Base-by-base conservation (phyloP, 2,113 vertebrate genomes). In the Xiphorhynchus elegans region DNA sequence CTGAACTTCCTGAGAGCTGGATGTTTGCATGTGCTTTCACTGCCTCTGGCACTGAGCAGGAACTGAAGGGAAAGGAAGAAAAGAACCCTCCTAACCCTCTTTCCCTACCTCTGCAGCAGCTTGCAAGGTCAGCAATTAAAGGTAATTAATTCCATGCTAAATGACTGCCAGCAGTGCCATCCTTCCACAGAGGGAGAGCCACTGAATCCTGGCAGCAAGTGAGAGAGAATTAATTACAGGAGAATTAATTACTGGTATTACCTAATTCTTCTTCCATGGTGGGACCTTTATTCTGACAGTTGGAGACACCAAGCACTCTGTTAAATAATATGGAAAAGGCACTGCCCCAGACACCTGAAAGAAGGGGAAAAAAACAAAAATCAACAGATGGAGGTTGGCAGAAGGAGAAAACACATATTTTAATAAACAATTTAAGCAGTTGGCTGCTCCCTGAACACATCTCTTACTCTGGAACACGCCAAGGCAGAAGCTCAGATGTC, bases 241-340 rank as follows among this genome's bases (percentile, higher is more conserved):
- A 73, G 33, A 66, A 72, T 46, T 53, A 47, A 74, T 84, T 70
- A 76, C 20, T 90, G 44, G 76, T 20, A 67, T 92, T 99, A 99
- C 99, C 99, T 97, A 99, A 93, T 97, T 99, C 99, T 97, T 99
- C 99, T 96, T 99, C 99, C 99, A 99, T 99, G 80, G 99, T 99
- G 87, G 98, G 98, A 31, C 98, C 98, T 92, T 91, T 89, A 35
- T 96, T 98, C n/a, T 99, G 98, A 86, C 96, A 97, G 47, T 87
- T 97, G 81, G 98, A 99, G 91, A 99, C 97, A 17, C 99, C 99
- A 53, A 99, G 95, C 13, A 99, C 99, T 98, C 99, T 98, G 98
- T 99, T 99, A 97, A 99, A 99, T 77, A 99, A 96, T 96, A 99
- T 99, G 28, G 99, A 99, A 98, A 99, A 99, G 53, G 99, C 99